Conservation (phyloP, 2,888 invertebrate genomes). For the Eilema griseolum region DNA sequence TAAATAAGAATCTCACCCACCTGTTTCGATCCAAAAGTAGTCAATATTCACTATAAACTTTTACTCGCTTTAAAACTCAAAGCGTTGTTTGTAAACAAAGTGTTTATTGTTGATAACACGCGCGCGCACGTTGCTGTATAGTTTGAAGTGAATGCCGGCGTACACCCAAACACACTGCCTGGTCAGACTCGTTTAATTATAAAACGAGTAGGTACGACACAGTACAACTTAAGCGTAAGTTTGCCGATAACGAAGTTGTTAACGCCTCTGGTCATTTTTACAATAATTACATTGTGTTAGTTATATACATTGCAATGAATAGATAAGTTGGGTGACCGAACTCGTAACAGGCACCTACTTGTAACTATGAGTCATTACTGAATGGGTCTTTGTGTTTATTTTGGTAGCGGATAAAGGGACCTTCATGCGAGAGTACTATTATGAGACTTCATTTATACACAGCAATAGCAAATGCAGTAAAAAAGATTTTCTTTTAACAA, state of each 20-base stretch:
- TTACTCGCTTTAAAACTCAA: constrained; percentile 18
- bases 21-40: constrained; percentile 13
- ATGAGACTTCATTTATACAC: neutral
- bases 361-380: constrained; percentile 7
- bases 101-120: constrained; percentile 31
- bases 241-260: constrained; percentile 42
- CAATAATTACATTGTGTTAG: neutral
- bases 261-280: constrained; percentile 13
- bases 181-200: constrained; percentile 55
- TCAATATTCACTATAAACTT: constrained; percentile 4
- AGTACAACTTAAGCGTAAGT: constrained; percentile 28
- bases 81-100: constrained; percentile 64
- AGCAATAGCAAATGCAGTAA: neutral
- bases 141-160: constrained; percentile 37
- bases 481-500: too few relatives aligned
- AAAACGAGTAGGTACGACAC: constrained; percentile 37
- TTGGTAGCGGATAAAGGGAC: neutral
- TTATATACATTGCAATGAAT: neutral
- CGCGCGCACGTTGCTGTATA: constrained; percentile 32
- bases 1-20: constrained; percentile 31
- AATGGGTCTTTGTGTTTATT: constrained; percentile 8
- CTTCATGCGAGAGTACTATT: neutral
- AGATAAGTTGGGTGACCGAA: constrained; percentile 10
- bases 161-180: constrained; percentile 40
- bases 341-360: constrained; percentile 4